phyloP scores from a whole-genome alignment of 2,888 invertebrate species.

The Drosophila mettleri region DNA sequence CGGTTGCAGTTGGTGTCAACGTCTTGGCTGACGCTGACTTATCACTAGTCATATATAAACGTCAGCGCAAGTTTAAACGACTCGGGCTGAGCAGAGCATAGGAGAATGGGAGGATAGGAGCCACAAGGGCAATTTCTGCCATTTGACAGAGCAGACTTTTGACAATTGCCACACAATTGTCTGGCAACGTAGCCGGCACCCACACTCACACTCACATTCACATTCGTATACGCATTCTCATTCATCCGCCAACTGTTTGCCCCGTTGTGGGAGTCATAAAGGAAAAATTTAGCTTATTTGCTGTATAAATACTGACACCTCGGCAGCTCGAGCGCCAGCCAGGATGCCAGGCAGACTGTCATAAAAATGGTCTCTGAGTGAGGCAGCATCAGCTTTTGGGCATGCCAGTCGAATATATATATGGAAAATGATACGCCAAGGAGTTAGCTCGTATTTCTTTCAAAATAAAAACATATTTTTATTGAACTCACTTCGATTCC shows the following conservation, averaged over 20 bases:
- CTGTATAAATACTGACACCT: conserved; percentile 77
- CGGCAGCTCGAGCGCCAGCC: conserved; percentile 33
- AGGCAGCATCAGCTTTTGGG: conserved; percentile 39
- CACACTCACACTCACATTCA: conserved; percentile 38
- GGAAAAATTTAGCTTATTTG: conserved; percentile 75
- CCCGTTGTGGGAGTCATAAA: conserved; percentile 69
- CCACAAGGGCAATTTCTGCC: conserved; percentile 28
- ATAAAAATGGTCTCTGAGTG: conserved; percentile 54
- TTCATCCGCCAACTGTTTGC: conserved; percentile 48
- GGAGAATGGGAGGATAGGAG: neutral
- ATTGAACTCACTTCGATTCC: neutral
- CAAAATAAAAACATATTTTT: neutral
- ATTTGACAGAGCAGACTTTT: conserved; percentile 66
- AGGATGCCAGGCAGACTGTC: conserved; percentile 40
- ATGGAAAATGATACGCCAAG: conserved; percentile 13
- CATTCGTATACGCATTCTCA: conserved; percentile 45
- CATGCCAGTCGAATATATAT: conserved; percentile 33
- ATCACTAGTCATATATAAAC: conserved; percentile 80
- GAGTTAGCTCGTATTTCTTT: conserved; percentile 21
- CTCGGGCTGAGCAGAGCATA: too few species aligned
- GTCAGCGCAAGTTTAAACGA: conserved; percentile 45
- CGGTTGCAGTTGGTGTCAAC: conserved; percentile 62
- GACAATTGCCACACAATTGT: conserved; percentile 83
- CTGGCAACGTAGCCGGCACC: conserved; percentile 44
- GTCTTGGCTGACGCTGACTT: conserved; percentile 69